These are phyloP conservation scores for Siphamia tubifer DNA, from an alignment of 2,113 vertebrate genomes.

Conservation along the genomic window DNA sequence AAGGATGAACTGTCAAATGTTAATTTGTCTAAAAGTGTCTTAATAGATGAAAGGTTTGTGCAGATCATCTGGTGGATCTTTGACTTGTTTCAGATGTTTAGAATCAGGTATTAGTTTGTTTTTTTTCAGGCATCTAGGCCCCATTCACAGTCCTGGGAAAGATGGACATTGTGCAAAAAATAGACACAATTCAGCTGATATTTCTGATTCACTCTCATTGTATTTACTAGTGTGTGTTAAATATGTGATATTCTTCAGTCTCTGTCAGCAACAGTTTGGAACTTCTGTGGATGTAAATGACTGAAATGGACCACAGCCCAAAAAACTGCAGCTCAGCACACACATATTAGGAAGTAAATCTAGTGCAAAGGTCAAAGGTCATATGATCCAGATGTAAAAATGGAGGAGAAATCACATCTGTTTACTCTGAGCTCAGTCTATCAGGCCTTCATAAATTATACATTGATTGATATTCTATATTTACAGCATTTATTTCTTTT, in stretches of 20 bases:
- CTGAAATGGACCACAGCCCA: not conserved
- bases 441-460: too few relatives aligned
- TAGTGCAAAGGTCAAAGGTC: not conserved
- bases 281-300: not conserved
- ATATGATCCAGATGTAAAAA: not conserved
- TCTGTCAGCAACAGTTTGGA: too few relatives aligned
- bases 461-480: too few relatives aligned
- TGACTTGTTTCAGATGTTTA: not conserved
- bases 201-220: not conserved
- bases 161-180: not conserved
- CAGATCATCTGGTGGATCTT: slow-evolving; percentile 12
- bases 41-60: not conserved
- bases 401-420: not conserved
- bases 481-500: too few relatives aligned
- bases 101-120: not conserved
- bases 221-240: not conserved
- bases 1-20: not conserved
- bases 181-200: not conserved
- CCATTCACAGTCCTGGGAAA: not conserved
- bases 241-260: too few relatives aligned
- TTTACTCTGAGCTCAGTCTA: not conserved
- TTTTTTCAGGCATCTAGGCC: slow-evolving; percentile 4
- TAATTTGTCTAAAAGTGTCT: not conserved
- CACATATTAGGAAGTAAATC: not conserved
- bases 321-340: not conserved